These are phyloP conservation scores for Hydraecia micacea DNA, from an alignment of 2,888 invertebrate genomes.

Conservation along the genomic window DNA sequence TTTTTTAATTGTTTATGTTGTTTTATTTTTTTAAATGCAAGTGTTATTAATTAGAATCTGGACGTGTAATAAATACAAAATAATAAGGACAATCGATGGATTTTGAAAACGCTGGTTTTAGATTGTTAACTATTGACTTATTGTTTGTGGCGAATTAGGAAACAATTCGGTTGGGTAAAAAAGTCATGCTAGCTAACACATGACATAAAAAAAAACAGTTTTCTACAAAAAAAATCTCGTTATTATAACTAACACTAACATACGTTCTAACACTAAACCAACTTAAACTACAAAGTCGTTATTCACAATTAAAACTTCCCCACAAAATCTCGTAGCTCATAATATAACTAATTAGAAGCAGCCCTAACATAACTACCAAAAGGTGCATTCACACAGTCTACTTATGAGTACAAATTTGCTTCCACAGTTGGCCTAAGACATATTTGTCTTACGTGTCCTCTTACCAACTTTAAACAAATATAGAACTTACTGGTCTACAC, in stretches of 20 bases:
- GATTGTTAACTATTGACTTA: too few species aligned
- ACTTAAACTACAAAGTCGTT: conserved; percentile 51
- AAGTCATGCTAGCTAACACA: neutral
- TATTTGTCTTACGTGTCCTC: conserved; percentile 87
- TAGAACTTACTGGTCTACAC: conserved; percentile 77
- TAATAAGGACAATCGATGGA: neutral
- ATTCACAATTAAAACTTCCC: conserved; percentile 69
- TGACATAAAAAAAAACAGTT: too few species aligned
- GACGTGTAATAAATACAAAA: neutral
- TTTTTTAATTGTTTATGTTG: conserved; percentile 73
- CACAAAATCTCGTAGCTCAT: conserved; percentile 72
- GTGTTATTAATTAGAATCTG: conserved; percentile 38
- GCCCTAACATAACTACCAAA: conserved; percentile 79
- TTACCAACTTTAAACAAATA: conserved; percentile 81
- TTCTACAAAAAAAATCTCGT: too few species aligned
- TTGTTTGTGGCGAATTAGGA: neutral
- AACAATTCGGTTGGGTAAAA: neutral
- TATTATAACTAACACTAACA: neutral
- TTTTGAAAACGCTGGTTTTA: too few species aligned
- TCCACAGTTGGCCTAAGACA: conserved; percentile 83
- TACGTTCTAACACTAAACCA: conserved; percentile 11
- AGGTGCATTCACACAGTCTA: conserved; percentile 87
- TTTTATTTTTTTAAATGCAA: conserved; percentile 58
- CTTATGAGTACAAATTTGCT: conserved; percentile 88
- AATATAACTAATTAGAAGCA: conserved; percentile 81